Evolutionary conservation across 2,113 vertebrate genomes (phyloP), one percentile per base, ranked within the genome.

Genomic region (Takifugu flavidus): DNA sequence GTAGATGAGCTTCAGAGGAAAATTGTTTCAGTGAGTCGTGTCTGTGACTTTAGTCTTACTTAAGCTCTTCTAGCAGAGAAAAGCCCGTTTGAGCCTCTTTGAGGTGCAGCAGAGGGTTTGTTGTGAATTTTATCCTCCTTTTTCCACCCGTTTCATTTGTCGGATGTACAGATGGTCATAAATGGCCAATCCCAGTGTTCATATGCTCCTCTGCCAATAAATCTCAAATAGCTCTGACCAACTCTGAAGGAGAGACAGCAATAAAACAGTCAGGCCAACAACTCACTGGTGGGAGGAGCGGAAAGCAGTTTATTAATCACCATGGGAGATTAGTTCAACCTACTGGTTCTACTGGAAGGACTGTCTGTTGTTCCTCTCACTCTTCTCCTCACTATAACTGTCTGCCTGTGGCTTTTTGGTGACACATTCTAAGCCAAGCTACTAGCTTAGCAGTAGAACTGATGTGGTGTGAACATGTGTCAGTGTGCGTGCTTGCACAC

Each of bases 301-400:
- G 67, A 82, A 85, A 81, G 77, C 58, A 55, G 56, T 87, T 86
- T 88, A 88, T 88, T 86, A 84, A 88, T 82, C 87, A 86, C 87
- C 84, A 80, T 58, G 72, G 84, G 82, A 87, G 86, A 90, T 89
- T 88, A 90, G 86, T 79, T 82, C 65, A 83, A 78, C 70, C 73
- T 57, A 60, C 70, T 87, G 85, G 87, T 87, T 88, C 70, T 87
- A 86, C 87, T 86, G 80, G 83, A 90, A 20, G 20, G 20, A 87
- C 77, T 83, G 75, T 82, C 80, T 86, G 76, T 86, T 91, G 89
- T 89, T 89, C 84, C 82, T 70, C 72, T 67, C 49, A 39, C 79
- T 67, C 63, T 87, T 86, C 14, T 45, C 4, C 13, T 45, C 14
- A 8, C 13, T 47, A 88, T 81, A 80, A 85, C 80, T 88, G 90